Percentiles rank a stretch among this genome's conserved stretches.
These are phyloP conservation scores for Pipistrellus nathusii DNA, from an alignment of 2,797 vertebrate species.

Conservation along the genomic window DNA sequence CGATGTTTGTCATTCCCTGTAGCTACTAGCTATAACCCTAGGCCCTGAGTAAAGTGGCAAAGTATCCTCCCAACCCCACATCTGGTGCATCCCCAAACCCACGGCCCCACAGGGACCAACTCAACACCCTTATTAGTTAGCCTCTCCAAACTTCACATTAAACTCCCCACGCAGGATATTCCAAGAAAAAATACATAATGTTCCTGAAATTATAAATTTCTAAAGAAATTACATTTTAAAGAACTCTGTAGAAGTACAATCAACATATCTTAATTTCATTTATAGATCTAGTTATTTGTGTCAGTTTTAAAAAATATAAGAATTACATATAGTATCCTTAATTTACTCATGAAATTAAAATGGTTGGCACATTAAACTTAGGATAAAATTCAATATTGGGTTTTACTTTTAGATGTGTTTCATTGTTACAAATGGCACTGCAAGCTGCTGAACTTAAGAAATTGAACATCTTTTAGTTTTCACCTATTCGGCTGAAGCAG, in stretches of 20 bases:
- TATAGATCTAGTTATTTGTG: not conserved
- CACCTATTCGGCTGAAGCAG: not conserved
- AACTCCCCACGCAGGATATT: rapidly evolving
- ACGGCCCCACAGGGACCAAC: not conserved
- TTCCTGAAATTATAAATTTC: constrained; percentile 1
- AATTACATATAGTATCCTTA: not conserved
- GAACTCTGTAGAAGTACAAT: not conserved
- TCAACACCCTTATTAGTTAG: not conserved
- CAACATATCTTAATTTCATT: not conserved
- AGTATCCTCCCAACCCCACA: rapidly evolving
- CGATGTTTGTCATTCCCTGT: not conserved
- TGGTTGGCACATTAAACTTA: not conserved
- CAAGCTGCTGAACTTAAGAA: not conserved
- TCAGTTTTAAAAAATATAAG: not conserved
- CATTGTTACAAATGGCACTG: not conserved
- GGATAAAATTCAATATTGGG: not conserved
- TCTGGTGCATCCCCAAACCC: not conserved
- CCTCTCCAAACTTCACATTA: not conserved
- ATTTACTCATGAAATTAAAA: constrained; percentile 38
- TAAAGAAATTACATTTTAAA: not conserved
- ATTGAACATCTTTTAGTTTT: not conserved
- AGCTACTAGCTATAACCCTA: not conserved
- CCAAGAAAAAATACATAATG: not conserved
- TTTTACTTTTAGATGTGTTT: constrained; percentile 40
- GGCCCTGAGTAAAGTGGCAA: not conserved